phyloP scores from a whole-genome alignment of 1,140 invertebrate species.

The Euwallacea fornicatus region DNA sequence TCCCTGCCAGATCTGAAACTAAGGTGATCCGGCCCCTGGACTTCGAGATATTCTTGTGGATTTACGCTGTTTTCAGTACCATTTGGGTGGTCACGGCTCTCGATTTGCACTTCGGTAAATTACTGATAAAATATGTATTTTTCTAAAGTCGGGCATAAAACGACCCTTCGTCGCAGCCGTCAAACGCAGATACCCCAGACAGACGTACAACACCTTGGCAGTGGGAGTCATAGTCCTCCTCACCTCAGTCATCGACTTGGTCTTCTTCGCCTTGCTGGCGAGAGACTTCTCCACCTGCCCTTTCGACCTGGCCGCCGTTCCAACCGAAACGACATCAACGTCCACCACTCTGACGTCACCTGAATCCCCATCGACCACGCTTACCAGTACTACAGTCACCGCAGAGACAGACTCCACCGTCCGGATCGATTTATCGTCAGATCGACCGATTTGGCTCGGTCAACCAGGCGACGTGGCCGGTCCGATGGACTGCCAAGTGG shows the following conservation, averaged over 20 bases:
- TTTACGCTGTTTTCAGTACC: constrained; percentile 23
- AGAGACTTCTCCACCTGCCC: constrained; percentile 36
- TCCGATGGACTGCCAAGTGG: constrained; percentile 28
- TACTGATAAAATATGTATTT: background rate
- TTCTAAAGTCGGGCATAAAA: no score
- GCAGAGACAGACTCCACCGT: background rate
- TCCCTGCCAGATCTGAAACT: background rate
- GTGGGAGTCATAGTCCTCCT: constrained; percentile 10
- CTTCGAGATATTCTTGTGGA: constrained; percentile 25
- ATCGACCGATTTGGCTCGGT: no score
- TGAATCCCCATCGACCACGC: background rate
- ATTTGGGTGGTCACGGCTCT: constrained; percentile 19
- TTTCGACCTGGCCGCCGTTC: background rate
- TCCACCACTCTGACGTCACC: background rate
- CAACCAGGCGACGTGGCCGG: background rate
- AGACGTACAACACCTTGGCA: constrained; percentile 16
- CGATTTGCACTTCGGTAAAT: constrained; percentile 17
- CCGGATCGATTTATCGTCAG: background rate
- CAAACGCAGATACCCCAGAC: constrained; percentile 27
- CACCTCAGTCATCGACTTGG: constrained; percentile 35
- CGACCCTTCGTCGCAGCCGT: constrained; percentile 23
- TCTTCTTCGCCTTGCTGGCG: constrained; percentile 25
- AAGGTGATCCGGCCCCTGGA: constrained; percentile 19
- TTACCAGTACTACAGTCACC: background rate
- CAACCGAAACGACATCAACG: background rate